phyloP scores from a whole-genome alignment of 2,113 vertebrate species.

The Lycocorax pyrrhopterus region DNA sequence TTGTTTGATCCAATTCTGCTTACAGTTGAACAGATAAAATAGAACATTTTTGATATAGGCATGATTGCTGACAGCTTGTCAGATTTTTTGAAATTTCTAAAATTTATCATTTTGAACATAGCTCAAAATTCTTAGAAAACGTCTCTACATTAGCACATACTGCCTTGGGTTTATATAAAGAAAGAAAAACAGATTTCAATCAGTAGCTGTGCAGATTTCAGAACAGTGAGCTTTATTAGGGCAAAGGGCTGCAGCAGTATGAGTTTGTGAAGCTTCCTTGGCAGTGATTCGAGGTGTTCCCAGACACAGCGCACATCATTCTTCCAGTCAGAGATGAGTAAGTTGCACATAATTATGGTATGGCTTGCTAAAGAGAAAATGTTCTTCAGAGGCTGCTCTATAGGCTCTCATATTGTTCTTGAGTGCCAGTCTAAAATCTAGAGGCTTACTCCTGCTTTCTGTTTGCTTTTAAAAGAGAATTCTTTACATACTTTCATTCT shows the following conservation, averaged over 20 bases:
- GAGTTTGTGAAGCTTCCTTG: neutral
- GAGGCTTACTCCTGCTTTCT: neutral
- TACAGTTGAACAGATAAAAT: neutral
- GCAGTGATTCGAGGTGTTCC: neutral
- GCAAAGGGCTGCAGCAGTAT: neutral
- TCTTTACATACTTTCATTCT: neutral
- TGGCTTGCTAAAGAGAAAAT: neutral
- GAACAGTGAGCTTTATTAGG: neutral
- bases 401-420: neutral
- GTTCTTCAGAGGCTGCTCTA: neutral
- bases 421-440: neutral
- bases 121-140: neutral
- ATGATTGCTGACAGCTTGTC: neutral
- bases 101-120: neutral
- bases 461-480: neutral
- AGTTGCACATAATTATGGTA: neutral
- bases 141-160: neutral
- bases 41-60: neutral
- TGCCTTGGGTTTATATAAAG: neutral
- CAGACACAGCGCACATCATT: neutral
- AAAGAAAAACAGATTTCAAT: neutral
- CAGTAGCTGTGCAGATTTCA: neutral
- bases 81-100: neutral
- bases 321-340: neutral
- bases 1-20: neutral